Percentiles rank a stretch among this genome's conserved stretches.
These are phyloP conservation scores for Carterocephalus palaemon DNA, from an alignment of 2,888 invertebrate genomes.

Conservation along the genomic window DNA sequence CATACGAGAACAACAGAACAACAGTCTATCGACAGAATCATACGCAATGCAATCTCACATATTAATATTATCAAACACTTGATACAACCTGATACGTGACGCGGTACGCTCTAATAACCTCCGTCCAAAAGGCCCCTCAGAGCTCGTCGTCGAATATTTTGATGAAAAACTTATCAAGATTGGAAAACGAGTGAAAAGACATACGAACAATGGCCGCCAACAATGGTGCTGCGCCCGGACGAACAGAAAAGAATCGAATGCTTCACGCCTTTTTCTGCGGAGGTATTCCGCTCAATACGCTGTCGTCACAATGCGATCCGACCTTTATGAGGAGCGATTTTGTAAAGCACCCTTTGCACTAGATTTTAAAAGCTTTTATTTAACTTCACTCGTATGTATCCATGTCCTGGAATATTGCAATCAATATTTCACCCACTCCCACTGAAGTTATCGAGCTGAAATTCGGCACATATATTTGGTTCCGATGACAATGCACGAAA, in stretches of 20 bases:
- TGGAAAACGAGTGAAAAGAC: constrained; percentile 13
- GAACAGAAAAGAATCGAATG: constrained; percentile 23
- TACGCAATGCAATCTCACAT: no score
- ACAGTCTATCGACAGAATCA: no score
- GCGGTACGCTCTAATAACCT: no score
- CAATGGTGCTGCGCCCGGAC: constrained; percentile 36
- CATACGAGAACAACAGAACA: no score
- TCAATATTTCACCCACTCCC: no score
- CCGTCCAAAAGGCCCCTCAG: no score
- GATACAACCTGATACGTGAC: no score
- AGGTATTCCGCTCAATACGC: constrained; percentile 54
- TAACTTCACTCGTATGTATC: no score
- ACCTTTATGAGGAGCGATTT: constrained; percentile 58
- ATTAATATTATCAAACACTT: background rate
- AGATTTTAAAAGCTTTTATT: background rate
- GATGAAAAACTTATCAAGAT: constrained; percentile 25
- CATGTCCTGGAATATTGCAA: no score
- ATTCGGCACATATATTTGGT: no score
- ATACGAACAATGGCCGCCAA: constrained; percentile 33
- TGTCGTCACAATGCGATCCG: constrained; percentile 55
- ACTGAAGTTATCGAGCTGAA: no score
- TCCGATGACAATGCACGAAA: no score
- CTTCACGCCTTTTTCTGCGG: constrained; percentile 44
- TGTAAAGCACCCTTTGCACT: constrained; percentile 4
- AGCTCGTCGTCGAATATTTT: constrained; percentile 10